Evolutionary conservation across 1,140 invertebrate genomes (phyloP).

Genomic region (Cyrtorhinus lividipennis): DNA sequence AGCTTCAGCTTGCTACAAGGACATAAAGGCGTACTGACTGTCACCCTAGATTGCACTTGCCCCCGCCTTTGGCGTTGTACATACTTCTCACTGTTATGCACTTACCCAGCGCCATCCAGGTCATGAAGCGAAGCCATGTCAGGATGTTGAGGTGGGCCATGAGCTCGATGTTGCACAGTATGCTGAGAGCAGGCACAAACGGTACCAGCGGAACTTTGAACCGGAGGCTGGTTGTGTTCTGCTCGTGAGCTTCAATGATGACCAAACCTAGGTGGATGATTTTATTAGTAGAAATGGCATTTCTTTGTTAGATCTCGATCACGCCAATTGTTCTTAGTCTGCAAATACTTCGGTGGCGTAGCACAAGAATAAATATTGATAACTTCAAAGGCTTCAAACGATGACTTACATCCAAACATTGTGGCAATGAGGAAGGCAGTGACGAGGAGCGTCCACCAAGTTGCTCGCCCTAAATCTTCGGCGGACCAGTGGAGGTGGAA

Average conservation of each 20-base stretch:
- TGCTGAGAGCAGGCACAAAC: conserved; percentile 58
- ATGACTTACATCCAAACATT: conserved; percentile 38
- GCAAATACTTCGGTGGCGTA: no score
- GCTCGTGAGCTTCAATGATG: conserved; percentile 66
- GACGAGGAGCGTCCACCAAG: conserved; percentile 37
- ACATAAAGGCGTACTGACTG: no score
- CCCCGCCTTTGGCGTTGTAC: no score
- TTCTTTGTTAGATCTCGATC: no score
- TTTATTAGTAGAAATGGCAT: no score
- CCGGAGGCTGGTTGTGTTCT: conserved; percentile 53
- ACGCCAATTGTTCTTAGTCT: no score
- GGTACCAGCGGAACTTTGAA: conserved; percentile 78
- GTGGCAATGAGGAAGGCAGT: conserved; percentile 34
- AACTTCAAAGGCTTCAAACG: no score
- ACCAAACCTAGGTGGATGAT: conserved; percentile 56
- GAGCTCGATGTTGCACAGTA: conserved; percentile 63
- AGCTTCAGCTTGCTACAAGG: no score
- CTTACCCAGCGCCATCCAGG: conserved; percentile 76
- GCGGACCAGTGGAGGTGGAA: conserved; percentile 30
- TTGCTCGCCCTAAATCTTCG: conserved; percentile 33
- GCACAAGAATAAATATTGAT: no score
- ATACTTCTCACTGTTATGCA: no score
- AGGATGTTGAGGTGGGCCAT: conserved; percentile 67
- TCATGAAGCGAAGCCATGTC: conserved; percentile 69
- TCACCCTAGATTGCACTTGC: no score